These are phyloP conservation scores for Circaetus gallicus DNA, from an alignment of 2,113 vertebrate species.

Conservation along the genomic window DNA sequence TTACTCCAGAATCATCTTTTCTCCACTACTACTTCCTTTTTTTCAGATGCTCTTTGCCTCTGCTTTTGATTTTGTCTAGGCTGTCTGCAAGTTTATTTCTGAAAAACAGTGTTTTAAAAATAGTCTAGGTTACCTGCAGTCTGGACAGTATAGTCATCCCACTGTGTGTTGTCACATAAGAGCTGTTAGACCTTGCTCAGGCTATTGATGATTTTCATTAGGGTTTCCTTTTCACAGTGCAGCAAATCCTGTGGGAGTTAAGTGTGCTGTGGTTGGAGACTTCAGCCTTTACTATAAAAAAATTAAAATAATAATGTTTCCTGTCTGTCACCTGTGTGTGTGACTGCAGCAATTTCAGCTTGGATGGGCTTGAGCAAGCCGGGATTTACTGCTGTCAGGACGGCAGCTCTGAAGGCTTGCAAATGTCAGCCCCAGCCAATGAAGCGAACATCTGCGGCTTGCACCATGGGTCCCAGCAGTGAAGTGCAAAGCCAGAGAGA, in stretches of 20 bases:
- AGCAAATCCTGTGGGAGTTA: neutral
- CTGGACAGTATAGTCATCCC: neutral
- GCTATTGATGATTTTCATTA: neutral
- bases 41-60: neutral
- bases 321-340: neutral
- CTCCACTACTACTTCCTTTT: neutral
- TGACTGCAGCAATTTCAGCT: neutral
- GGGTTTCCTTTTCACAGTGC: neutral
- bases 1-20: neutral
- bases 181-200: neutral
- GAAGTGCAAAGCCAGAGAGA: neutral
- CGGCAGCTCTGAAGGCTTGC: neutral
- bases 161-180: neutral
- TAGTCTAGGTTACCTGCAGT: neutral
- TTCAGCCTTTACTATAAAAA: neutral
- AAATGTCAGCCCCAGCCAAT: neutral
- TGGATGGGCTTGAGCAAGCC: neutral
- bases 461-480: neutral
- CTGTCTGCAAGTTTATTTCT: neutral
- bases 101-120: neutral
- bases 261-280: neutral
- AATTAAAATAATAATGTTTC: neutral
- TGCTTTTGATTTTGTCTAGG: neutral
- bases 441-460: rapidly evolving
- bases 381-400: neutral